Evolutionary conservation across 2,113 vertebrate genomes (phyloP).

Genomic region (Anser cygnoides): DNA sequence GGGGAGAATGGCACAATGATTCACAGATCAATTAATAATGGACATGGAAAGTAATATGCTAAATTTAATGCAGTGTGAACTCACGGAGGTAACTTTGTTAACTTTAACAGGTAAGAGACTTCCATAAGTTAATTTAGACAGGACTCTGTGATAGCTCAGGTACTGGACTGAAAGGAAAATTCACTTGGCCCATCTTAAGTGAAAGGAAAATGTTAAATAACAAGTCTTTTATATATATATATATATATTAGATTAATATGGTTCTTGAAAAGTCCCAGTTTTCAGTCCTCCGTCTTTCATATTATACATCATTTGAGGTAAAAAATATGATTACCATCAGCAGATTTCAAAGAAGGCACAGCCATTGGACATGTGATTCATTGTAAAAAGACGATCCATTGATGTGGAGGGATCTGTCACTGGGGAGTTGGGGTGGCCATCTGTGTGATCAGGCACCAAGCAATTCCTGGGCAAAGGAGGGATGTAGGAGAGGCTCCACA

Average conservation of each 20-base stretch:
- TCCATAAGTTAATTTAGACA: background rate
- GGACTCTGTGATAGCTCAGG: background rate
- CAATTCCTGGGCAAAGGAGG: background rate
- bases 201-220: background rate
- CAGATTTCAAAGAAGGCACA: background rate
- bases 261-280: background rate
- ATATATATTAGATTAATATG: background rate
- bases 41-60: background rate
- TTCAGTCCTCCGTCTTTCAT: background rate
- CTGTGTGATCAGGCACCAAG: rapidly evolving
- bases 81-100: background rate
- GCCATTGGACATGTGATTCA: background rate
- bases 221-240: background rate
- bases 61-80: background rate
- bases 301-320: background rate
- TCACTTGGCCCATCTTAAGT: background rate
- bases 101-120: background rate
- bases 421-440: rapidly evolving
- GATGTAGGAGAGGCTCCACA: rapidly evolving
- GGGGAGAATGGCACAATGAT: background rate
- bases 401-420: background rate
- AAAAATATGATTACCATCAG: background rate
- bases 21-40: background rate
- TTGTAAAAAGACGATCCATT: background rate
- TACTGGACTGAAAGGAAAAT: background rate